Percentiles rank a stretch among this genome's conserved stretches.
These are phyloP conservation scores for Chitala chitala DNA, from an alignment of 2,113 vertebrate genomes.

Conservation along the genomic window DNA sequence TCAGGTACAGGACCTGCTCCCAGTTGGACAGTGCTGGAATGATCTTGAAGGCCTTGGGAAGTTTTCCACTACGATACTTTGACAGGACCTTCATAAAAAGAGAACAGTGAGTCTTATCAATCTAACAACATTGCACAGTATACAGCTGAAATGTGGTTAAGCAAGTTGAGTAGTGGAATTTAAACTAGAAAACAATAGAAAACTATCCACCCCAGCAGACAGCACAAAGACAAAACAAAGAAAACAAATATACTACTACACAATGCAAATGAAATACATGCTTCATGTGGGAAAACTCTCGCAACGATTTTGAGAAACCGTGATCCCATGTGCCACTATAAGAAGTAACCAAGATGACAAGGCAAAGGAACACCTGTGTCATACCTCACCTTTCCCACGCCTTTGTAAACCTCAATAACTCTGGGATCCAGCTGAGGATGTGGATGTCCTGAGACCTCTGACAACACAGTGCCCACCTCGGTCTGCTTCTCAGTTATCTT, in stretches of 20 bases:
- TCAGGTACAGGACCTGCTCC: conserved; percentile 95
- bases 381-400: conserved; percentile 76
- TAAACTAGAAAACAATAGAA: neutral
- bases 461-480: conserved; percentile 84
- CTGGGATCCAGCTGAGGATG: conserved; percentile 83
- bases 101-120: neutral
- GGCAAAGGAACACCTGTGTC: no score
- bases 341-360: no score
- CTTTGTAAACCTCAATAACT: conserved; percentile 83
- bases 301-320: no score
- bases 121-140: no score
- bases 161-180: no score
- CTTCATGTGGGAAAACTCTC: no score
- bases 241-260: no score
- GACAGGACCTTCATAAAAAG: conserved; percentile 72
- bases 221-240: neutral
- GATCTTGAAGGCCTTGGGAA: conserved; percentile 96
- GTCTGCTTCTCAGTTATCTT: conserved; percentile 98
- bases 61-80: conserved; percentile 88
- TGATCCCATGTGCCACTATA: no score
- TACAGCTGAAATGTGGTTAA: no score
- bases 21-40: conserved; percentile 92
- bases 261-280: no score
- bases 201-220: neutral
- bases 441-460: conserved; percentile 75